phyloP scores from a whole-genome alignment of 2,888 invertebrate species.

The Yponomeuta sedellus region DNA sequence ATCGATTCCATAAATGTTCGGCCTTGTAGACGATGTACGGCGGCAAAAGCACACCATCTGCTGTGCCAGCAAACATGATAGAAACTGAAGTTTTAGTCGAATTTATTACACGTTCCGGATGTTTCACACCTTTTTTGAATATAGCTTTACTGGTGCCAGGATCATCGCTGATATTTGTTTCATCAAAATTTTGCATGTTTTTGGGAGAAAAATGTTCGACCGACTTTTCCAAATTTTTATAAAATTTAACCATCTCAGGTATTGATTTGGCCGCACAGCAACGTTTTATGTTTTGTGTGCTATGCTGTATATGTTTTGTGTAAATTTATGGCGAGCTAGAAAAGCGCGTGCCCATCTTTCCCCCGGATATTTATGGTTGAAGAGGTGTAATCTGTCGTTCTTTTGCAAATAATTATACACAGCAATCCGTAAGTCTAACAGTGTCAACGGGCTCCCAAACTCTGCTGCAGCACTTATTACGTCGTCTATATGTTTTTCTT shows the following conservation, averaged over 20 bases:
- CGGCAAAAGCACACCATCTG: slow-evolving; percentile 36
- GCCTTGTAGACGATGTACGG: slow-evolving; percentile 39
- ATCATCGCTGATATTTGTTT: slow-evolving; percentile 40
- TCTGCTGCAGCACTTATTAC: slow-evolving; percentile 21
- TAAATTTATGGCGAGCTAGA: slow-evolving; percentile 14
- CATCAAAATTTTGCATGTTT: slow-evolving; percentile 40
- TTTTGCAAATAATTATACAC: slow-evolving; percentile 20
- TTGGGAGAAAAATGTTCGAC: slow-evolving; percentile 24
- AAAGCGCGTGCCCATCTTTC: slow-evolving; percentile 21
- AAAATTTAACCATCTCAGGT: slow-evolving; percentile 16
- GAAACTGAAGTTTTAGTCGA: slow-evolving; percentile 30
- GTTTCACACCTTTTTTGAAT: slow-evolving; percentile 31
- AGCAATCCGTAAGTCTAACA: slow-evolving; percentile 23
- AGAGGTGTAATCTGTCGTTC: slow-evolving; percentile 13
- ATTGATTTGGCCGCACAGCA: slow-evolving; percentile 17
- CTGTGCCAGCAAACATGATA: slow-evolving; percentile 39
- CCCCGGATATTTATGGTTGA: slow-evolving; percentile 21
- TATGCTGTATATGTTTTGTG: slow-evolving; percentile 15
- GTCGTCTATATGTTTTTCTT: slow-evolving; percentile 23
- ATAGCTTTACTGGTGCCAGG: slow-evolving; percentile 33
- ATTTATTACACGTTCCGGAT: slow-evolving; percentile 36
- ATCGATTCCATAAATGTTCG: slow-evolving; percentile 18
- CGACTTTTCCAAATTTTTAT: slow-evolving; percentile 25
- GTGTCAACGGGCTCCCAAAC: slow-evolving; percentile 23
- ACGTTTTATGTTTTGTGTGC: slow-evolving; percentile 18